Conservation (phyloP, 2,113 vertebrate species). For the Tonatia bakeri region DNA sequence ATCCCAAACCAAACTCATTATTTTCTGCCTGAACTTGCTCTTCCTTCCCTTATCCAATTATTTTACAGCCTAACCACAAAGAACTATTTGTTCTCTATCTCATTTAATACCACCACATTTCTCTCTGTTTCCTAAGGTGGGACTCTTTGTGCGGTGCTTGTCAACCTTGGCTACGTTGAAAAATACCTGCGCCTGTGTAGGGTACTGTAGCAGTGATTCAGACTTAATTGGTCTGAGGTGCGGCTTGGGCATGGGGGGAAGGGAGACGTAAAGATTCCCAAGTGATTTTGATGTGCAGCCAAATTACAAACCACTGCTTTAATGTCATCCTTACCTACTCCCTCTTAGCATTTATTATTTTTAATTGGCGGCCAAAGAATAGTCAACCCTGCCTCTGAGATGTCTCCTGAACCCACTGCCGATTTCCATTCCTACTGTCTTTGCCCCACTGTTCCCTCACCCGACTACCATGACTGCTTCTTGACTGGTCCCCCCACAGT, state of each 20-base stretch:
- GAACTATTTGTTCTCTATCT: slow-evolving; percentile 53
- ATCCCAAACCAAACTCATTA: slow-evolving; percentile 2
- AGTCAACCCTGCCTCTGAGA: background rate
- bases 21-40: slow-evolving; percentile 63
- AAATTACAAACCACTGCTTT: background rate
- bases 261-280: background rate
- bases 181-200: background rate
- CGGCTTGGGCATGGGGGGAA: background rate
- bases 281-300: background rate
- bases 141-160: background rate
- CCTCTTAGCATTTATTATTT: background rate
- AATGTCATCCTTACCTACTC: background rate
- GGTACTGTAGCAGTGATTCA: background rate
- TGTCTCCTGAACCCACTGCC: background rate
- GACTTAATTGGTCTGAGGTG: background rate
- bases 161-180: background rate
- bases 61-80: slow-evolving; percentile 46
- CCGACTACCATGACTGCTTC: background rate
- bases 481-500: background rate
- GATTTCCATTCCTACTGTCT: background rate
- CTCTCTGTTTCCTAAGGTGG: background rate
- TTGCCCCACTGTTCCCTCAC: background rate
- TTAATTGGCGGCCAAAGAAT: background rate
- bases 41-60: background rate
- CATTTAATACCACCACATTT: slow-evolving; percentile 24